Percentiles rank a stretch among this genome's conserved stretches.
phyloP scores from a whole-genome alignment of 1,140 invertebrate genomes.

The Pantala flavescens region DNA sequence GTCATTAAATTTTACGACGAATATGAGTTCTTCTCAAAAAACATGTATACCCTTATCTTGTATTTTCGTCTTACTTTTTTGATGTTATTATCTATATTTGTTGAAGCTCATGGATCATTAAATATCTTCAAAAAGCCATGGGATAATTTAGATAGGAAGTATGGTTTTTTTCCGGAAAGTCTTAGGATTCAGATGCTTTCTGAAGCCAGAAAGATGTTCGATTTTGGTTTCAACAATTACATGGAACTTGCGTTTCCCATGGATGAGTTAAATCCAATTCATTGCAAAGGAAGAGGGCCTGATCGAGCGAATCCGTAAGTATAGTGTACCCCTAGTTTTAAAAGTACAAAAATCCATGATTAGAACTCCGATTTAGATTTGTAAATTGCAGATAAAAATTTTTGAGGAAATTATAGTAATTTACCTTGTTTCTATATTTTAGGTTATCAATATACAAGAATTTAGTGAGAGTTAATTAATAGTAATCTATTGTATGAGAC shows the following conservation, averaged over 20 bases:
- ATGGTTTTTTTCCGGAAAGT: slow-evolving; percentile 34
- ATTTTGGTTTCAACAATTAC: slow-evolving; percentile 56
- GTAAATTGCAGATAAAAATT: too few species aligned
- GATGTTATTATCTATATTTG: background rate
- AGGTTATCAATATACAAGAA: too few species aligned
- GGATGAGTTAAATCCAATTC: slow-evolving; percentile 55
- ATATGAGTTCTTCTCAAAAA: background rate
- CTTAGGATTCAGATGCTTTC: slow-evolving; percentile 31
- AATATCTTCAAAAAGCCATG: slow-evolving; percentile 32
- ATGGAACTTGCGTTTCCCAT: slow-evolving; percentile 53
- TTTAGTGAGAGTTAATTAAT: too few species aligned
- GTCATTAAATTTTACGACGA: background rate
- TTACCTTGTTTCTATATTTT: too few species aligned
- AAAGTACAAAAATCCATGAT: background rate
- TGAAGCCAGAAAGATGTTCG: slow-evolving; percentile 42
- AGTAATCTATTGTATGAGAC: too few species aligned
- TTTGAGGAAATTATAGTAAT: too few species aligned
- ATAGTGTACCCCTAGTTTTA: background rate
- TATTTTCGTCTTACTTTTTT: background rate
- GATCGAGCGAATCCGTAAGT: slow-evolving; percentile 51
- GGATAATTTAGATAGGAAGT: slow-evolving; percentile 37
- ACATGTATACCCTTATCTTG: background rate
- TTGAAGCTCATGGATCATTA: slow-evolving; percentile 19
- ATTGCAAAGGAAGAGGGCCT: slow-evolving; percentile 44
- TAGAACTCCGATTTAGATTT: too few species aligned